Evolutionary conservation across 2,113 vertebrate species (phyloP).

Genomic region (Calyptomena viridis): DNA sequence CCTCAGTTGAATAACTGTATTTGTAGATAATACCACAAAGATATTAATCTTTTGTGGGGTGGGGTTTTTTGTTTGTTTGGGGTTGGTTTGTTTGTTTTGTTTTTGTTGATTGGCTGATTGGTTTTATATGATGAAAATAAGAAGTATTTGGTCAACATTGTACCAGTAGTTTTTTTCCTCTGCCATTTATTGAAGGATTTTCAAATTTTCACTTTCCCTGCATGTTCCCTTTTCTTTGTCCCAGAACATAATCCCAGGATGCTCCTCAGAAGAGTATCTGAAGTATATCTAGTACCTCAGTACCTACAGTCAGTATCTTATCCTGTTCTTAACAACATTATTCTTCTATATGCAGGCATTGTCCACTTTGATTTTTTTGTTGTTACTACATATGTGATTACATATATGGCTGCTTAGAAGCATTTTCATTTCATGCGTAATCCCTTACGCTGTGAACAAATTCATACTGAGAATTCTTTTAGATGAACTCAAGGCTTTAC

Average conservation of each 20-base stretch:
- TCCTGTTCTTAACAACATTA: background rate
- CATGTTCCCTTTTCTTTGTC: background rate
- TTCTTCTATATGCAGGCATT: background rate
- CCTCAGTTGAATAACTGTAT: background rate
- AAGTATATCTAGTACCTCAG: background rate
- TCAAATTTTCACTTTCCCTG: background rate
- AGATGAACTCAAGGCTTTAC: background rate
- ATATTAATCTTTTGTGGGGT: background rate
- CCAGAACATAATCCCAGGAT: background rate
- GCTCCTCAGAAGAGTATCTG: background rate
- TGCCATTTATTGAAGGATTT: background rate
- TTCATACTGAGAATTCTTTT: background rate
- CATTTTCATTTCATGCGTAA: background rate
- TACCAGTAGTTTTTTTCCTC: background rate
- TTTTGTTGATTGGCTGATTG: background rate
- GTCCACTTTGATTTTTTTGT: background rate
- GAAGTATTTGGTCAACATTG: background rate
- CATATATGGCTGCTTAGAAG: background rate
- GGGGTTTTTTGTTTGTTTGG: background rate
- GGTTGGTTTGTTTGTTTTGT: background rate
- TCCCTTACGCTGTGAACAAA: background rate
- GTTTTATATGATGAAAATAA: background rate
- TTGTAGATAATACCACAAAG: background rate
- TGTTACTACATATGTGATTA: background rate
- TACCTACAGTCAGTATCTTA: background rate